Evolutionary conservation across 2,113 vertebrate genomes (phyloP).

Genomic region (Pontoporia blainvillei): DNA sequence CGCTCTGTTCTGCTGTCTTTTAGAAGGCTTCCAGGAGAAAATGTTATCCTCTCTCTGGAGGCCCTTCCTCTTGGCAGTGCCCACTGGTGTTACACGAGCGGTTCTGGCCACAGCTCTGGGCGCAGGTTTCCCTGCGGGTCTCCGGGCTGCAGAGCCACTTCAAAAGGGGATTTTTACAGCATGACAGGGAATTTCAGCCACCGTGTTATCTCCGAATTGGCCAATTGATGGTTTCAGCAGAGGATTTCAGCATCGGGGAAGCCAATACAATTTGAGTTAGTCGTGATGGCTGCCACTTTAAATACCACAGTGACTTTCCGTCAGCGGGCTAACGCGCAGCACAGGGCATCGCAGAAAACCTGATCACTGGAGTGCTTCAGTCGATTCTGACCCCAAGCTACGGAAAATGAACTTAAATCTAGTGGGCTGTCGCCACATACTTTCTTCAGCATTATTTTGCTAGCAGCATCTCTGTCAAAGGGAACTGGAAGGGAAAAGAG

Average conservation of each 20-base stretch:
- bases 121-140: constrained; percentile 43
- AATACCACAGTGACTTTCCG: constrained; percentile 86
- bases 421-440: constrained; percentile 79
- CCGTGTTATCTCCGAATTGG: constrained; percentile 81
- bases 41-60: constrained; percentile 66
- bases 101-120: constrained; percentile 27
- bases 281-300: constrained; percentile 87
- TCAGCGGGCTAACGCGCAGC: constrained; percentile 81
- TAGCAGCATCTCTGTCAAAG: constrained; percentile 12
- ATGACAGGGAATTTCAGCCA: constrained; percentile 83
- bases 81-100: background rate
- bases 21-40: constrained; percentile 69
- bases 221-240: constrained; percentile 83
- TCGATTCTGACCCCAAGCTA: constrained; percentile 86
- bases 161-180: constrained; percentile 71
- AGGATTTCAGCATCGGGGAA: constrained; percentile 83
- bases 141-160: constrained; percentile 46
- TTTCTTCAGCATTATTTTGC: constrained; percentile 78
- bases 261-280: constrained; percentile 89
- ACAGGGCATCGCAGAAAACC: constrained; percentile 84
- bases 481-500: background rate
- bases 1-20: constrained; percentile 26
- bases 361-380: constrained; percentile 83
- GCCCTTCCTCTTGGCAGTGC: constrained; percentile 60
- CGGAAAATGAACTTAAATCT: constrained; percentile 86